Conservation (phyloP, 1,140 invertebrate genomes). For the Drosophila micromelanica region DNA sequence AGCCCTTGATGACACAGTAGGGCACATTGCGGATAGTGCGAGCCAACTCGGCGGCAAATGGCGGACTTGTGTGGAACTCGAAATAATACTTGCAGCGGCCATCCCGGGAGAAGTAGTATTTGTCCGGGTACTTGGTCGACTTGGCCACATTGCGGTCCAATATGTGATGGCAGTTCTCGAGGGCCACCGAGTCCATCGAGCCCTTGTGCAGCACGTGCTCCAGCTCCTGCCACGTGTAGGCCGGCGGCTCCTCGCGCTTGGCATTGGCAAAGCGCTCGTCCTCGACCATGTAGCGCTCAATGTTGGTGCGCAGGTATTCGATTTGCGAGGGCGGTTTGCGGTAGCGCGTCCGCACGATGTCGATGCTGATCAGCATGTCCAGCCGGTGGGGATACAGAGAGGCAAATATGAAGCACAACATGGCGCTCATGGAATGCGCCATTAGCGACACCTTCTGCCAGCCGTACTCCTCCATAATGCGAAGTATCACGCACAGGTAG, state of each 20-base stretch:
- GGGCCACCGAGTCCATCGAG: slow-evolving; percentile 85
- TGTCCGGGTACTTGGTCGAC: slow-evolving; percentile 86
- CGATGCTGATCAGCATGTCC: slow-evolving; percentile 87
- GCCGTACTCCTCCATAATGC: slow-evolving; percentile 87
- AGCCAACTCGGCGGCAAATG: slow-evolving; percentile 69
- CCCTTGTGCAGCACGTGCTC: slow-evolving; percentile 85
- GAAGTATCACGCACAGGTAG: slow-evolving; percentile 86
- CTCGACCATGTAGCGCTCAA: slow-evolving; percentile 77
- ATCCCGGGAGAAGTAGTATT: slow-evolving; percentile 87
- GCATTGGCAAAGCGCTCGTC: slow-evolving; percentile 72
- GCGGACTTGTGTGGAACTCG: slow-evolving; percentile 64
- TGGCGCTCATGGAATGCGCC: slow-evolving; percentile 89
- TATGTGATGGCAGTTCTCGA: slow-evolving; percentile 86
- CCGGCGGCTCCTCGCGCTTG: slow-evolving; percentile 85
- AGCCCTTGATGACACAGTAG: slow-evolving; percentile 78
- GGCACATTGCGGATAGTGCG: slow-evolving; percentile 71
- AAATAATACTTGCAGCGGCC: slow-evolving; percentile 85
- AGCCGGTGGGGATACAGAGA: slow-evolving; percentile 86
- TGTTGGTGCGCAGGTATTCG: slow-evolving; percentile 70
- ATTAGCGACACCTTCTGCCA: slow-evolving; percentile 89
- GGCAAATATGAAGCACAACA: slow-evolving; percentile 86
- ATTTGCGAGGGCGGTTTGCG: slow-evolving; percentile 58
- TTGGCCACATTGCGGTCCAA: slow-evolving; percentile 86
- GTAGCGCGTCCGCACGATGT: slow-evolving; percentile 86
- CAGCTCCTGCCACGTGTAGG: slow-evolving; percentile 87